These are phyloP conservation scores for Atlantisia rogersi DNA, from an alignment of 2,113 vertebrate genomes.

Conservation along the genomic window DNA sequence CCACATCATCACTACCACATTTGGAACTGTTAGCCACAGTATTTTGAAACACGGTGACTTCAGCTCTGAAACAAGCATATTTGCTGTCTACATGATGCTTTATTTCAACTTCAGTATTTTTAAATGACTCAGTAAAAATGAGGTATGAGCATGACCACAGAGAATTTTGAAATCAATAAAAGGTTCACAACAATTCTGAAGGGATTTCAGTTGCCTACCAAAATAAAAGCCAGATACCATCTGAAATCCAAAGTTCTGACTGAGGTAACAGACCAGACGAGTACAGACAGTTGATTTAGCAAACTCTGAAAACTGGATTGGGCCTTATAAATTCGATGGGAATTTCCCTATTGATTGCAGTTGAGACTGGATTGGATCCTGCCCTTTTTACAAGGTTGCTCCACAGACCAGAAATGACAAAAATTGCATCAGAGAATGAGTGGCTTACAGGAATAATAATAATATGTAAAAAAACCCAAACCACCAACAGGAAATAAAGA, in stretches of 20 bases:
- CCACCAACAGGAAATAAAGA: constrained; percentile 55
- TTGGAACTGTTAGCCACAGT: constrained; percentile 25
- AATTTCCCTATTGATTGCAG: constrained; percentile 29
- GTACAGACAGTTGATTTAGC: not conserved
- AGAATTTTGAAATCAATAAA: constrained; percentile 65
- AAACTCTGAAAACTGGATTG: not conserved
- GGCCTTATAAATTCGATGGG: not conserved
- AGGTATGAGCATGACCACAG: constrained; percentile 58
- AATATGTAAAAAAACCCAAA: constrained; percentile 27
- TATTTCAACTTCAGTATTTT: constrained; percentile 50
- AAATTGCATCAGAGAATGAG: constrained; percentile 55
- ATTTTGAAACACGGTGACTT: constrained; percentile 60
- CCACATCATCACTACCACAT: not conserved
- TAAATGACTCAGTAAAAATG: constrained; percentile 66
- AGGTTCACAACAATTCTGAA: constrained; percentile 51
- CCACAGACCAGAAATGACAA: not conserved
- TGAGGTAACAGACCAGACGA: not conserved
- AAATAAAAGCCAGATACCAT: constrained; percentile 62
- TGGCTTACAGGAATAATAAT: constrained; percentile 47
- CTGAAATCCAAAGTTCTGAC: not conserved
- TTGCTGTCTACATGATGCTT: constrained; percentile 51
- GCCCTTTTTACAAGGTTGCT: constrained; percentile 32
- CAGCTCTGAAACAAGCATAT: constrained; percentile 9
- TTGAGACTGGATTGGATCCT: not conserved
- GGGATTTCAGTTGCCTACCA: constrained; percentile 51